Percentiles rank a stretch among this genome's conserved stretches.
Evolutionary conservation across 2,888 invertebrate genomes (phyloP).

Genomic region (Merodon equestris): DNA sequence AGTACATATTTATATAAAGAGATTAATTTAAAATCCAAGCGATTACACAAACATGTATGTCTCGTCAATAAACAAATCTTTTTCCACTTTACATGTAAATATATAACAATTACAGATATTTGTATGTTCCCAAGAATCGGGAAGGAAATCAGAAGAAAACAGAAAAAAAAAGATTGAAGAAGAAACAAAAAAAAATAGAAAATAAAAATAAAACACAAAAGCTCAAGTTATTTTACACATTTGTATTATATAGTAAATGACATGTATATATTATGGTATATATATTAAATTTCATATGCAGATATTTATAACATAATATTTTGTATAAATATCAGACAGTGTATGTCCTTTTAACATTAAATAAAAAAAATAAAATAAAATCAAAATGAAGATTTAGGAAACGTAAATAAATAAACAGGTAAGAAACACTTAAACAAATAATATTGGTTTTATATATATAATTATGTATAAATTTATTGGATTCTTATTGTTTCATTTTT

Average conservation of each 20-base stretch:
- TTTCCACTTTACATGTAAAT: conserved; percentile 49
- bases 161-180: conserved; percentile 12
- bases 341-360: conserved; percentile 49
- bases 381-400: conserved; percentile 19
- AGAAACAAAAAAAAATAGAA: conserved; percentile 36
- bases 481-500: not conserved
- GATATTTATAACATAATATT: conserved; percentile 52
- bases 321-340: conserved; percentile 51
- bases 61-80: conserved; percentile 30
- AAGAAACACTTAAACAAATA: conserved; percentile 47
- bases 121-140: conserved; percentile 13
- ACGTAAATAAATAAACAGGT: conserved; percentile 22
- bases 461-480: conserved; percentile 3
- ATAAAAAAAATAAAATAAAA: conserved; percentile 24
- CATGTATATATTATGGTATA: conserved; percentile 44
- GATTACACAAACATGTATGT: conserved; percentile 59
- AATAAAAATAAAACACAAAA: conserved; percentile 56
- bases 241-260: conserved; percentile 49
- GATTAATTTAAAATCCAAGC: conserved; percentile 64
- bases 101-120: conserved; percentile 37
- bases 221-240: conserved; percentile 59
- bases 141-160: conserved; percentile 4
- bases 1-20: conserved; percentile 33
- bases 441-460: conserved; percentile 23
- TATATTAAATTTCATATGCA: conserved; percentile 43